phyloP scores from a whole-genome alignment of 53 echinoderm and acorn worm species.

The Actinopyga echinites region DNA sequence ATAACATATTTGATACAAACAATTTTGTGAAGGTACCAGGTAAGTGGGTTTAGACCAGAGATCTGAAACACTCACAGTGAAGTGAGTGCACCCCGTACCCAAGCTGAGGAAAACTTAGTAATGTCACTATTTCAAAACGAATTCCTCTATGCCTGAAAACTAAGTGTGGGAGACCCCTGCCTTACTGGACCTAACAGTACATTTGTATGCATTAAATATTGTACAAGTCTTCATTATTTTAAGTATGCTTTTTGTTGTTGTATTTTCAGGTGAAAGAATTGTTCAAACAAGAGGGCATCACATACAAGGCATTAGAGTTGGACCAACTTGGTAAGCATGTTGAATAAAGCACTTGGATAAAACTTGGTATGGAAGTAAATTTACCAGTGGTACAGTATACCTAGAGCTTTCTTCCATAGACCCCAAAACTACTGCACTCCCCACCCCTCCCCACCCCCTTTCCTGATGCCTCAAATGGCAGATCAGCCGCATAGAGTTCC shows the following conservation, averaged over 20 bases:
- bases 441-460: background rate
- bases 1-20: too few species aligned
- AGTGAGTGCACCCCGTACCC: too few species aligned
- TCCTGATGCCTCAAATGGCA: background rate
- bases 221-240: background rate
- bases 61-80: too few species aligned
- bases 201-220: background rate
- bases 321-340: constrained; percentile 71
- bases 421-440: background rate
- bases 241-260: background rate
- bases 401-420: background rate
- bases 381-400: background rate
- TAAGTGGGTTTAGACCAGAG: too few species aligned
- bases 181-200: too few species aligned
- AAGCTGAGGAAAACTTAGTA: too few species aligned
- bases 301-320: constrained; percentile 72
- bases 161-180: too few species aligned
- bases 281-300: constrained; percentile 61
- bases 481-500: background rate
- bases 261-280: constrained; percentile 79
- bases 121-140: too few species aligned
- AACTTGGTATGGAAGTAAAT: too few species aligned
- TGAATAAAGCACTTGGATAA: too few species aligned
- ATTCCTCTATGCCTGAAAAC: too few species aligned
- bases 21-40: too few species aligned